Base-by-base conservation (phyloP, 2,113 vertebrate genomes). In the Sphyrna mokarran region DNA sequence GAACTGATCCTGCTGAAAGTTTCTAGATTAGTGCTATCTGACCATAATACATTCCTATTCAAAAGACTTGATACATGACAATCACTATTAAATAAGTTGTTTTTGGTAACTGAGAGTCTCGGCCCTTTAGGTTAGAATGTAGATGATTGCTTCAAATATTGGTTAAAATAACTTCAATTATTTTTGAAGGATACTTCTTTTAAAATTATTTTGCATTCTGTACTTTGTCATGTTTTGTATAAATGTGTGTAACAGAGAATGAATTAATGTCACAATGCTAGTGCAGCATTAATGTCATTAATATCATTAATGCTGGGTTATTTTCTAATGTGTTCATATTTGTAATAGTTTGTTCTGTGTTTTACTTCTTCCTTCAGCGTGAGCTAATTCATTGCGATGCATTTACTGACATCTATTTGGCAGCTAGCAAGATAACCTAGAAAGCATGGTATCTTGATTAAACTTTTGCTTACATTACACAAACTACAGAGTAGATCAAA, bases 401-500 rank as follows among this genome's bases (percentile, higher is more conserved):
- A 33, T 66, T 54, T 90, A 90, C 54, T 61, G 66, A 94, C 37
- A 94, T 70, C 37, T n/a, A 70, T 94, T 94, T 70, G 37, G 66
- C 66, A 94, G 37, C 22, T 37, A 22, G 18, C 93, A 40, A 94
- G 68, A 70, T 70, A 94, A 70, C 66, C n/a, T n/a, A 68, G 63
- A 68, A 16, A 54, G 29, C 23, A 90, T 61, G 2, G 13, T 90
- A 61, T 90, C 54, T 16, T 90, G 87, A 90, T 90, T 90, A 90
- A 61, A 90, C 54, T 13, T 90, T 90, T 90, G 87, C 87, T 90
- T 90, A 61, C 48, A 61, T 54, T 61, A 63, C 87, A 90, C 87
- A 90, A 90, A 90, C 48, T 90, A 63, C 87, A 90, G 29, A 90
- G 87, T 61, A 90, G 87, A 90, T 90, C 87, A 63, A 90, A 90